Conservation (phyloP, 1,140 invertebrate species). For the Drosophila carrolli region DNA sequence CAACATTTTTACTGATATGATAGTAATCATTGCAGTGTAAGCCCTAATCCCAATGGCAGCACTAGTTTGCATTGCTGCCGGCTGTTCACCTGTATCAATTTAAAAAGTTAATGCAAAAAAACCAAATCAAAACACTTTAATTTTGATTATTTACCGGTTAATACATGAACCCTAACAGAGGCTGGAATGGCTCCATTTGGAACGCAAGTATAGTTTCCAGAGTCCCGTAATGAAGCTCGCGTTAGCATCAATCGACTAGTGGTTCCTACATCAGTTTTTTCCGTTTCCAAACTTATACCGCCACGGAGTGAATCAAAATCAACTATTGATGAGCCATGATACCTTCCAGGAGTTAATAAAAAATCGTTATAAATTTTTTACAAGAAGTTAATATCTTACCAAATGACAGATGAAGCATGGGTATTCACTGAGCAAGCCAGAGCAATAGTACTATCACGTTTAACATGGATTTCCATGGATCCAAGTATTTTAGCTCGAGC, state of each 20-base stretch:
- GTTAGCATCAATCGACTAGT: constrained; percentile 95
- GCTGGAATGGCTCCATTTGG: constrained; percentile 95
- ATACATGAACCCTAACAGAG: constrained; percentile 94
- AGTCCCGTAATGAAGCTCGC: constrained; percentile 93
- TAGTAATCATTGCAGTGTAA: constrained; percentile 84
- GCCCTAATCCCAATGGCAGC: constrained; percentile 90
- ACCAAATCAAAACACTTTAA: background rate
- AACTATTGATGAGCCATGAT: constrained; percentile 91
- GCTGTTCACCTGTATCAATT: constrained; percentile 88
- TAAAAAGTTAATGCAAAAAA: background rate
- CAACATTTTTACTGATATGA: constrained; percentile 81
- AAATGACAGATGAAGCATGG: constrained; percentile 88
- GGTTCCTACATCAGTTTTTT: constrained; percentile 94
- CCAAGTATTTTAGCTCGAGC: constrained; percentile 94
- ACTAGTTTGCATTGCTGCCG: constrained; percentile 91
- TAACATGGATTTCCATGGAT: constrained; percentile 94
- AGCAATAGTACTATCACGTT: constrained; percentile 95
- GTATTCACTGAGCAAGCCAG: constrained; percentile 94
- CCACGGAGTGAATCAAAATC: constrained; percentile 94
- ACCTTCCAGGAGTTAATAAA: constrained; percentile 84
- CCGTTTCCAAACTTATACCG: constrained; percentile 95
- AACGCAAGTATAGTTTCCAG: constrained; percentile 95
- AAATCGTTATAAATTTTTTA: background rate
- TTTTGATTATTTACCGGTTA: constrained; percentile 89
- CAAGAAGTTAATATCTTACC: constrained; percentile 44